Base-by-base conservation (phyloP, 2,888 invertebrate species). In the Pammene aurita region DNA sequence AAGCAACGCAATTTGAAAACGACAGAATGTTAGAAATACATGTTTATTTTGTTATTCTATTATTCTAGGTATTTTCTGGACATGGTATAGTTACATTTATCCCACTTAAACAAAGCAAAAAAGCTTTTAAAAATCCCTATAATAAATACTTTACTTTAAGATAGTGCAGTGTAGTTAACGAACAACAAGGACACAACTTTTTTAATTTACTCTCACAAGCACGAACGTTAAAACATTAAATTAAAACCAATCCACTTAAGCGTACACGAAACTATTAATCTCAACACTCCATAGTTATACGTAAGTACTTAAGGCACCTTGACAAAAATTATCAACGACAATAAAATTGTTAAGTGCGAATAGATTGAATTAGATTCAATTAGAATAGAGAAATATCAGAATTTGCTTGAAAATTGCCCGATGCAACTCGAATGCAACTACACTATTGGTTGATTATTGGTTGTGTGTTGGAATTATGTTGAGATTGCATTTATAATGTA, bases 201-300 rank as follows among this genome's bases (percentile, higher is more conserved):
- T 48, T 16, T 48, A 48, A 38, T 5, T 38, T 38, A 9, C 26
- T 50, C 26, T 46, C 58, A 11, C 50, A 4, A 34, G 46, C 69
- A 60, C 26, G 26, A 26, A 26, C 26, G 26, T 65, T 55, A 60
- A 64, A 55, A 54, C 46, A 50, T 50, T 50, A 26, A 48, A 38
- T 62, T 57, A 56, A 63, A 65, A 55, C 14, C 55, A 55, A 69
- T 60, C 46, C 55, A 41, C 68, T 26, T 26, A 14, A 41, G 26
- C 46, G 26, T 58, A 69, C 60, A 60, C 69, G 14, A 57, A 69
- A 69, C 64, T 65, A 65, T 64, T 64, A 65, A 60, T 65, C 69
- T 54, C n/a, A 55, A 34, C 58, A 60, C 54, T 60, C 64, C 58
- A 48, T 46, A 61, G 67, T 55, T 14, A 14, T 18, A n/a, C n/a